Conservation (phyloP, 2,113 vertebrate genomes). For the Nesogale talazaci region DNA sequence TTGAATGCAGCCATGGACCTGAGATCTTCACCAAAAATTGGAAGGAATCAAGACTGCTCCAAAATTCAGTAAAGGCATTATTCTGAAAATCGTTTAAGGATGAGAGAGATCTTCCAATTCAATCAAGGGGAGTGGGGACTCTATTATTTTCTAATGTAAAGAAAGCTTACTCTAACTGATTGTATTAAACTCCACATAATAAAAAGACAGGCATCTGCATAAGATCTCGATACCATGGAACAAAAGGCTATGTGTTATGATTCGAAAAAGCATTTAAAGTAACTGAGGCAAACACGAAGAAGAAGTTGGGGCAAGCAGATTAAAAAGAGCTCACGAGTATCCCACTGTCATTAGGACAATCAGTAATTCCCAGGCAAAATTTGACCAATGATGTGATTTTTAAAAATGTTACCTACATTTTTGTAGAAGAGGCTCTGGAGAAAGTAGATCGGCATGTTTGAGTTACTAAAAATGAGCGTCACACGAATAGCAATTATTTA, state of each 20-base stretch:
- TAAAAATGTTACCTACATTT: neutral
- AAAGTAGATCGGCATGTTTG: neutral
- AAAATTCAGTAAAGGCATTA: neutral
- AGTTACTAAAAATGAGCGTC: neutral
- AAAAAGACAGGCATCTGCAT: neutral
- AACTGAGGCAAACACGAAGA: neutral
- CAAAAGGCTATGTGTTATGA: accelerated
- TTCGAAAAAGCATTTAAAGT: neutral
- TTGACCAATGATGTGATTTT: too few species aligned
- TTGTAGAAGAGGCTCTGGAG: neutral
- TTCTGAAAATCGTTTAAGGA: neutral
- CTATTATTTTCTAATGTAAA: accelerated
- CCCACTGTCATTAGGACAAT: accelerated
- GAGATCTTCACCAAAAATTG: neutral
- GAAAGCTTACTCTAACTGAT: neutral
- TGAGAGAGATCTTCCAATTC: neutral
- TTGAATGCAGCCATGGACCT: too few species aligned
- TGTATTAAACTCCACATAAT: neutral
- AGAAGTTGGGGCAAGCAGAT: accelerated
- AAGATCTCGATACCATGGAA: neutral
- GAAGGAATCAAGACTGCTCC: neutral
- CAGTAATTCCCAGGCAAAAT: neutral
- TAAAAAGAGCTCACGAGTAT: accelerated
- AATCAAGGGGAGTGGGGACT: neutral
- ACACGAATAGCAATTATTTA: accelerated